Conservation (phyloP, 2,888 invertebrate species). For the Nematopogon swammerdamellus region DNA sequence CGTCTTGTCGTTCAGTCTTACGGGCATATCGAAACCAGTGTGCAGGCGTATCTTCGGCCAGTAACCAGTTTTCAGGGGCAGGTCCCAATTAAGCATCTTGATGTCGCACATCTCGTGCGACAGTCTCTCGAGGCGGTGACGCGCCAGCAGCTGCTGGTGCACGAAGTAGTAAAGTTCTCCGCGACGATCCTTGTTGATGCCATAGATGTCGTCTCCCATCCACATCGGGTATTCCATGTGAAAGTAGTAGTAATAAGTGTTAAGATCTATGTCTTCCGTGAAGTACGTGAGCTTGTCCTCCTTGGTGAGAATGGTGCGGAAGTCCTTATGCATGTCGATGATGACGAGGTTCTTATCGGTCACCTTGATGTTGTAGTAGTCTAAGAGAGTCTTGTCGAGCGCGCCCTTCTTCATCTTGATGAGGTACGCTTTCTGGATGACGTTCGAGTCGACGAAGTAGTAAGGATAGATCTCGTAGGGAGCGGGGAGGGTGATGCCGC, state of each 20-base stretch:
- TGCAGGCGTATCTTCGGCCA: conserved; percentile 57
- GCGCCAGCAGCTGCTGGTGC: conserved; percentile 63
- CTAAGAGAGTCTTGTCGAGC: conserved; percentile 45
- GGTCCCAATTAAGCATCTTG: conserved; percentile 41
- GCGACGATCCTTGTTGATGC: conserved; percentile 42
- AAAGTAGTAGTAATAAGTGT: conserved; percentile 66
- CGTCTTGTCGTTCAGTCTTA: conserved; percentile 38
- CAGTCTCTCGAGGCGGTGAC: conserved; percentile 49
- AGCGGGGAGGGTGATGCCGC: conserved; percentile 65
- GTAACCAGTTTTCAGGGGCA: conserved; percentile 45
- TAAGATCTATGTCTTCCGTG: conserved; percentile 74
- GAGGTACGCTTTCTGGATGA: conserved; percentile 65
- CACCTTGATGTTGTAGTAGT: conserved; percentile 47
- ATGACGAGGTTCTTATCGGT: conserved; percentile 58
- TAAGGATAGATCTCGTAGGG: conserved; percentile 77
- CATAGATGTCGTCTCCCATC: conserved; percentile 56
- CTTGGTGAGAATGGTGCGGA: conserved; percentile 52
- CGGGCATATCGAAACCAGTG: conserved; percentile 56
- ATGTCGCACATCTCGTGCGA: conserved; percentile 46
- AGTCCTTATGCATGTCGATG: conserved; percentile 65
- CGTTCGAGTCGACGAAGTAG: conserved; percentile 69
- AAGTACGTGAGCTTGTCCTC: conserved; percentile 67
- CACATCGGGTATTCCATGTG: conserved; percentile 69
- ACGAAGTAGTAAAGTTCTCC: conserved; percentile 60
- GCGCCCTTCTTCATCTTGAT: conserved; percentile 61